Base-by-base conservation (phyloP, 2,888 invertebrate genomes). In the Leucania comma region DNA sequence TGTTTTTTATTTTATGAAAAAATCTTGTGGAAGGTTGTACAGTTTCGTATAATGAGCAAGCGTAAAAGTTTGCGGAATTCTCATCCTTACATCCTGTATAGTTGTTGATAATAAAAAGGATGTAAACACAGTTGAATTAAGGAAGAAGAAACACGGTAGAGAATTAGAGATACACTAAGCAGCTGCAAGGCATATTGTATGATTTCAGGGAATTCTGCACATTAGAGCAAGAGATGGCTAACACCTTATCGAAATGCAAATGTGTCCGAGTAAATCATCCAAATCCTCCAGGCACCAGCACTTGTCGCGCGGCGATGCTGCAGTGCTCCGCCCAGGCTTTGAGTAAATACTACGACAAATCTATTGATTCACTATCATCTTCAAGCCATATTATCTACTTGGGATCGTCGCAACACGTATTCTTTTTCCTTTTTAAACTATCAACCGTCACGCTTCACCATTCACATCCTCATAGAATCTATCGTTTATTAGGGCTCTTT, bases 211-310 rank as follows among this genome's bases (percentile, higher is more conserved):
- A 70, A n/a, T 92, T 92, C 73, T 94, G 94, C 69, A 48, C 88
- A 0, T 59, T 93, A 60, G 94, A 95, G 71, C 92, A 93, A 38
- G 91, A 91, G 72, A 90, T 93, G 58, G 75, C 65, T 0, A 76
- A 82, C 0, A 87, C 89, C 0, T 46, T 90, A 32, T 38, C 70
- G 3, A 78, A 60, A 3, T 95, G 95, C 71, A 76, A 88, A 2
- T 95, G 95, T 70, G 72, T 90, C 1, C 83, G 88, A 22, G 67
- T 82, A 1, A 77, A 84, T 0, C 91, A 92, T 50, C 93, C 93
- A 0, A 80, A 68, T 0, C 86, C 88, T 0, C 75, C 70, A 0
- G 88, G 88, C 0, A 67, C 80, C 0, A 62, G 64, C 0, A 32
- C 77, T 12, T 94, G 95, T 72, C 65, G 62, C 1, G 88, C 93